phyloP scores from a whole-genome alignment of 2,888 invertebrate species.

The Corbicula japonica region DNA sequence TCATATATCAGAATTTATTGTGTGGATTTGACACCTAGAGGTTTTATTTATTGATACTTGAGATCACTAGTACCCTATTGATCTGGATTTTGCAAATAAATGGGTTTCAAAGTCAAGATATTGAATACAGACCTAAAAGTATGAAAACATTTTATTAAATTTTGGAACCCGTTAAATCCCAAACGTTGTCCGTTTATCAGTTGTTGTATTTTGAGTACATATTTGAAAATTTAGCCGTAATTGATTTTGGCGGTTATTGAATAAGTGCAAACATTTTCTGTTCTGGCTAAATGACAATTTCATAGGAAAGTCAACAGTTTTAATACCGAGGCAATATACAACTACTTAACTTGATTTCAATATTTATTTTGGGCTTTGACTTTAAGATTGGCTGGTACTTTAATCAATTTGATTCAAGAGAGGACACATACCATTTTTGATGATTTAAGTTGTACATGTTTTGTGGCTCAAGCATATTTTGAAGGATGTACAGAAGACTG shows the following conservation, averaged over 20 bases:
- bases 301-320: constrained; percentile 9
- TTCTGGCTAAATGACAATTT: constrained; percentile 20
- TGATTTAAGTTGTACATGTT: no score
- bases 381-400: no score
- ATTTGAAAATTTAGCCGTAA: neutral
- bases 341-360: constrained; percentile 30
- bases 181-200: constrained; percentile 18
- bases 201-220: constrained; percentile 11
- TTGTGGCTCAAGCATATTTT: no score
- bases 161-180: constrained; percentile 3
- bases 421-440: no score
- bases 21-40: constrained; percentile 21
- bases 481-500: no score
- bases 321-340: neutral
- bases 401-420: no score
- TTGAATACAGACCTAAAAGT: neutral
- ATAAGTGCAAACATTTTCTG: constrained; percentile 6
- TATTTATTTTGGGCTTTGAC: constrained; percentile 30
- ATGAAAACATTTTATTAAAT: constrained; percentile 12
- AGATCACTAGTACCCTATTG: constrained; percentile 8
- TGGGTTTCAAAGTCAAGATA: constrained; percentile 14
- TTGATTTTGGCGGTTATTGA: constrained; percentile 12
- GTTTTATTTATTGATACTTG: constrained; percentile 18
- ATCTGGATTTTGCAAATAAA: constrained; percentile 27
- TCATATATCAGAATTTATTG: constrained; percentile 29